A percentile compares a stretch with the other conserved stretches of the same genome.
These are phyloP conservation scores for Embiotoca jacksoni DNA, from an alignment of 2,113 vertebrate species.

Conservation along the genomic window DNA sequence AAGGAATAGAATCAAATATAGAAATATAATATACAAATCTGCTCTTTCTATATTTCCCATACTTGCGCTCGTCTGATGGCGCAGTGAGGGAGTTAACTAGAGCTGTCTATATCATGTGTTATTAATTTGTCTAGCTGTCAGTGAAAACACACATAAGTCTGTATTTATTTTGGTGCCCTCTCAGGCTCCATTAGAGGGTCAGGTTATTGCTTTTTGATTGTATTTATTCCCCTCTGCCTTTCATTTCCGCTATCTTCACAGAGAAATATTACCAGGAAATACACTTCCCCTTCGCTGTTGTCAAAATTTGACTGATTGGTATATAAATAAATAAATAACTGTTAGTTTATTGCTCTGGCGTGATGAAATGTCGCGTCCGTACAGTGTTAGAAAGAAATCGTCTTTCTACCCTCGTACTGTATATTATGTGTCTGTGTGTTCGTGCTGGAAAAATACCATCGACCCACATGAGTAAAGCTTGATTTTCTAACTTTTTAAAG, in stretches of 20 bases:
- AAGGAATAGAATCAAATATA: not conserved
- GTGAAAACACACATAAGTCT: conserved; percentile 81
- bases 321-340: conserved; percentile 79
- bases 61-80: not conserved
- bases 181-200: conserved; percentile 82
- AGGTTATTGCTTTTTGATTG: conserved; percentile 87
- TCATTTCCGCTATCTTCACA: conserved; percentile 80
- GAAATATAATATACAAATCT: not conserved
- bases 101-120: conserved; percentile 70
- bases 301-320: conserved; percentile 83
- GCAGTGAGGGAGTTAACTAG: conserved; percentile 47
- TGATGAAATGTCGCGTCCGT: conserved; percentile 50
- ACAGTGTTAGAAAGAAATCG: conserved; percentile 38
- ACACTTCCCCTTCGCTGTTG: conserved; percentile 59
- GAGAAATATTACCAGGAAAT: conserved; percentile 80
- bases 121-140: conserved; percentile 87
- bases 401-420: conserved; percentile 1
- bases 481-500: no score
- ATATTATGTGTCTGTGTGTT: not conserved
- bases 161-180: conserved; percentile 82
- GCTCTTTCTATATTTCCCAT: conserved; percentile 5
- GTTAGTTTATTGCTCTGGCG: conserved; percentile 70
- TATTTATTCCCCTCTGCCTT: conserved; percentile 83
- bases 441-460: no score
- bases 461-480: no score